Conservation (phyloP, 37 sponge, comb jelly and placozoan genomes). For the Trichoplax adhaerens region DNA sequence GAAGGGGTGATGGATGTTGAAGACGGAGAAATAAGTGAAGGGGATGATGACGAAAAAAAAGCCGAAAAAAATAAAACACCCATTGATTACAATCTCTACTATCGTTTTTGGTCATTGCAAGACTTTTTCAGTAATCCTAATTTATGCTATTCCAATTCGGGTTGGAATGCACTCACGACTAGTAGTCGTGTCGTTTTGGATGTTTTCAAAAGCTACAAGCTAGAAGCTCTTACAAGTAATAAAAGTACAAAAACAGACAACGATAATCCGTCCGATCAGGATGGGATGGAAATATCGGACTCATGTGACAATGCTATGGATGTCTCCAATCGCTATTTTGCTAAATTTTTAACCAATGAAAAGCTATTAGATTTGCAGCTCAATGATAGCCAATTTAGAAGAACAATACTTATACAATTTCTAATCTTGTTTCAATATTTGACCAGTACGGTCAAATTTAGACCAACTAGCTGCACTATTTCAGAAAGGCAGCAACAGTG, state of each 20-base stretch:
- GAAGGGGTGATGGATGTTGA: not conserved
- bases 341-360: constrained; percentile 97
- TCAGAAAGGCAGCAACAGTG: constrained; percentile 44
- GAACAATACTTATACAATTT: constrained; percentile 60
- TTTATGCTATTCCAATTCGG: constrained; percentile 20
- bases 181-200: constrained; percentile 27
- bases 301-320: not conserved
- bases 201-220: constrained; percentile 53
- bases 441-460: constrained; percentile 72
- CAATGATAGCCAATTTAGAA: constrained; percentile 6
- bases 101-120: constrained; percentile 83
- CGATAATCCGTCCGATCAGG: too few relatives aligned
- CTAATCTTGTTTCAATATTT: constrained; percentile 92
- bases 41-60: constrained; percentile 16
- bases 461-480: constrained; percentile 31
- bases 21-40: not conserved
- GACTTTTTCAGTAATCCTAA: constrained; percentile 79
- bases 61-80: not conserved
- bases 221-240: constrained; percentile 26
- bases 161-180: not conserved
- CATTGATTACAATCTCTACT: constrained; percentile 73
- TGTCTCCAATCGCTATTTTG: constrained; percentile 64
- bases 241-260: not conserved
- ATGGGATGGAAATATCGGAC: too few relatives aligned
- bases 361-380: constrained; percentile 82